Conservation (phyloP, 2,888 invertebrate genomes). For the Prionchulus punctatus region DNA sequence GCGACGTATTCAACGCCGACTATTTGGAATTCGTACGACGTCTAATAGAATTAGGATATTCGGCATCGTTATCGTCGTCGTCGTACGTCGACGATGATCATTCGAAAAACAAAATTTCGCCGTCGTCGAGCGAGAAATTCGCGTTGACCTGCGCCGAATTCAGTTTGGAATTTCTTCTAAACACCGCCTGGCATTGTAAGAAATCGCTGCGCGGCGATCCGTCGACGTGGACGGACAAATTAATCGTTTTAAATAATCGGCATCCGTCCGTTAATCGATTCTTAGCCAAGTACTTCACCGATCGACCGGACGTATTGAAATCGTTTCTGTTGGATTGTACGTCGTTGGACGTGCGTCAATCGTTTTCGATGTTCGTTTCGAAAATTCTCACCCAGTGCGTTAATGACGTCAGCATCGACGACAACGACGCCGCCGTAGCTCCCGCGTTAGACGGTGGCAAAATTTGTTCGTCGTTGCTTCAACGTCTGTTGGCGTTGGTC, state of each 20-base stretch:
- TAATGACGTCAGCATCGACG: neutral
- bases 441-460: too few relatives aligned
- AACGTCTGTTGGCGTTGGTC: neutral
- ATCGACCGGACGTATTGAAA: neutral
- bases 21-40: conserved; percentile 24
- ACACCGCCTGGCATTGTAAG: conserved; percentile 7
- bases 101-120: too few relatives aligned
- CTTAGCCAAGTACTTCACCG: neutral
- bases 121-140: too few relatives aligned
- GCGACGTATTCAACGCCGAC: conserved; percentile 37
- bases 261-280: too few relatives aligned
- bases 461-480: neutral
- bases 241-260: too few relatives aligned
- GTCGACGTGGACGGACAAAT: too few relatives aligned
- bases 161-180: neutral
- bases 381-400: neutral
- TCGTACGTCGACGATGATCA: neutral
- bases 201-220: conserved; percentile 1
- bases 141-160: neutral
- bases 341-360: neutral
- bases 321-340: neutral
- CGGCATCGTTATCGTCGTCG: neutral
- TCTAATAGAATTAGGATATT: neutral
- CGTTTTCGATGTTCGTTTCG: neutral
- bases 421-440: neutral